Base-by-base conservation (phyloP, 2,888 invertebrate species). In the Acanthosepion lycidas region DNA sequence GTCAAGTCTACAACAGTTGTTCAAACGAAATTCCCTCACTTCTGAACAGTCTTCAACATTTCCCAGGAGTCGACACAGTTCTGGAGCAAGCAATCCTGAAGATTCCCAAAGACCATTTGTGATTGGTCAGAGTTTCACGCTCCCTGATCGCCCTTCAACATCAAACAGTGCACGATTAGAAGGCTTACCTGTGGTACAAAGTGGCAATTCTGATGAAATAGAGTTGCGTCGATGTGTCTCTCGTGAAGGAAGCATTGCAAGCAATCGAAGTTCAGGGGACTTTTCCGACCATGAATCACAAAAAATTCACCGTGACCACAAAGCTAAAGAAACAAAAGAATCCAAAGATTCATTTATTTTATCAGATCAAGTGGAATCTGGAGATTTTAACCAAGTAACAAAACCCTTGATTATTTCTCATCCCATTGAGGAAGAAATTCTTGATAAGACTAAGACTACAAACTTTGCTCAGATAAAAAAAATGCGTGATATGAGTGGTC, bases 381-480 rank as follows among this genome's bases (percentile, higher is more conserved):
- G 95, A 94, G 49, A 59, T 92, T 48, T 92, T 78, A 91, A 92
- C 94, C 94, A 92, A 15, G n/a, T 51, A 48, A 53, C 18, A 94
- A 94, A 95, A 94, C 95, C 95, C 28, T 55, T 92, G 33, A 92
- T 95, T 23, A 95, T 95, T 18, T 91, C 95, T 42, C 94, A 95
- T 59, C 95, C 95, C 18, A 94, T 94, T 28, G 53, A 55, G 33
- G 59, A 92, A 15, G 59, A 94, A 26, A 91, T 53, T 59, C n/a
- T 33, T 49, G 92, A 91, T 92, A 92, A 92, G 92, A 42, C 42
- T 51, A 55, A 95, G 33, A 98, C 97, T 96, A 98, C 98, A 95
- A 98, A 98, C 97, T 98, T 98, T 97, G 98, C 98, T 59, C 98
- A 98, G 96, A 97, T 98, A 95, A 98, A 98, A 95, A 98, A 98